Evolutionary conservation across 2,888 invertebrate species (phyloP), one percentile per base, ranked within the genome.

Genomic region (Megastigmus dorsalis): DNA sequence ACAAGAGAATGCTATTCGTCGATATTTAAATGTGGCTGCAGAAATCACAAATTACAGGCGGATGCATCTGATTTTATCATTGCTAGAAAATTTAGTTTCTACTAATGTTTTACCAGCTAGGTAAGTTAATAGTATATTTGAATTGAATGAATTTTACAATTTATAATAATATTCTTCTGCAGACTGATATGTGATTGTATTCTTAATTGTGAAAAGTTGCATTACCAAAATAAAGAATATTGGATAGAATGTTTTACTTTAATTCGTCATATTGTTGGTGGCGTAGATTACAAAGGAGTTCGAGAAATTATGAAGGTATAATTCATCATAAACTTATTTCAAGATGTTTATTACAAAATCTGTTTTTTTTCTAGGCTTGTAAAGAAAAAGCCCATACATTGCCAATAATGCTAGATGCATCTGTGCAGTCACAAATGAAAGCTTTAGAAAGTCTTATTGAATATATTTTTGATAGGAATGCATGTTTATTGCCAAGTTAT

Each of bases 251-350:
- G 95, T 83, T 97, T 98, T 86, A 91, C 91, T 79, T 89, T 98
- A 3, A 93, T 98, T 63, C 91, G 94, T 80, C 93, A 93, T 86
- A 93, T 97, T 50, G 95, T 98, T 82, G 94, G 94, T 41, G 94
- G 95, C 71, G 97, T 98, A 1, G 97, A 97, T 88, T 98, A 98
- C 85, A 98, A 98, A 89, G 98, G 96, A 18, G 96, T 97, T 0
- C 89, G 96, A 79, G 96, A 96, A 90, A 95, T 97, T 75, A 95
- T 97, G 95, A 96, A 95, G 90, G 94, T 73, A n/a, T 79, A 48
- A 5, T 23, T 68, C 6, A 33, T 48, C 20, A 30, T 13, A 50
- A 20, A 7, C 20, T 59, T 30, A 13, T 43, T 26, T 57, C 0
- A 28, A 10, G 26, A 62, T 18, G 23, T 3, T 1, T 2, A 30